These are phyloP conservation scores for Notodonta ziczac DNA, from an alignment of 2,888 invertebrate genomes.

Conservation along the genomic window DNA sequence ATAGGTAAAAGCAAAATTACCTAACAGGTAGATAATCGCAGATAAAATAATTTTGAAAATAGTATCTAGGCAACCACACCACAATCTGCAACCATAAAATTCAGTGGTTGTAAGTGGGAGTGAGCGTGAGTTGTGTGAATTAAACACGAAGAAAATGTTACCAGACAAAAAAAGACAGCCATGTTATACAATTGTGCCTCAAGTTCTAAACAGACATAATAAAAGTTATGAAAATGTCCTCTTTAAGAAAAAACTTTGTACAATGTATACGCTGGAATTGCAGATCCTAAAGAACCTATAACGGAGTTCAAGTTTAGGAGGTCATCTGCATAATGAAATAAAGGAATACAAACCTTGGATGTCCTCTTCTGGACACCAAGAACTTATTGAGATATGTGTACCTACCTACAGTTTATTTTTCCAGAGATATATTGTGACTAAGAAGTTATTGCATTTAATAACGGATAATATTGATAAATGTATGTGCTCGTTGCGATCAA, in stretches of 20 bases:
- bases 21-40: too few relatives aligned
- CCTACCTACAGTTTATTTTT: background rate
- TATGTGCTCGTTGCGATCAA: too few relatives aligned
- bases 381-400: background rate
- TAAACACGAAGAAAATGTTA: too few relatives aligned
- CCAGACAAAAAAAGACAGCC: too few relatives aligned
- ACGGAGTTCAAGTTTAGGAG: conserved; percentile 46
- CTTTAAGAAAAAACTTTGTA: conserved; percentile 45
- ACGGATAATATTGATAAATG: too few relatives aligned
- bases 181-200: conserved; percentile 3
- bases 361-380: background rate
- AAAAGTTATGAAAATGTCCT: conserved; percentile 36
- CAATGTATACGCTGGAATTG: conserved; percentile 43
- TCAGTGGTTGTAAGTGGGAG: too few relatives aligned
- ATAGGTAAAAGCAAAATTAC: too few relatives aligned
- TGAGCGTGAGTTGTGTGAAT: too few relatives aligned
- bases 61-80: too few relatives aligned
- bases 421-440: too few relatives aligned
- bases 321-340: conserved; percentile 58
- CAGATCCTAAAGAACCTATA: conserved; percentile 42
- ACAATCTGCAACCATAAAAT: too few relatives aligned
- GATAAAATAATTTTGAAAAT: background rate
- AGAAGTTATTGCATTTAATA: too few relatives aligned
- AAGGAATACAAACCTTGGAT: conserved; percentile 19
- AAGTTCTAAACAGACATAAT: conserved; percentile 32